These are phyloP conservation scores for Lasaia peninsularis DNA, from an alignment of 1,140 invertebrate species.

Conservation along the genomic window DNA sequence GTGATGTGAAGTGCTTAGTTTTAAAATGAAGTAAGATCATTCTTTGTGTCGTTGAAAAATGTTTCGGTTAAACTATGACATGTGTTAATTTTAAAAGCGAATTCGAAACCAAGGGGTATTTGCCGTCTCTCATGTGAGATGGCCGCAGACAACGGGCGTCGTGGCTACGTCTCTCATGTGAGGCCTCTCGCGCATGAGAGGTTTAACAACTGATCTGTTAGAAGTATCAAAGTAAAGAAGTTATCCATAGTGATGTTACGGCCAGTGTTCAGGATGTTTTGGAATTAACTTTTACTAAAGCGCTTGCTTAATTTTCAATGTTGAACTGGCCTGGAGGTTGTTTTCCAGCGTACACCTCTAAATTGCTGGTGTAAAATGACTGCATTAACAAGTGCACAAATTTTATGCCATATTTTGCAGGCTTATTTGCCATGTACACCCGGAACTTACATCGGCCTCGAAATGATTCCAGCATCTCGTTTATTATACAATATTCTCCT, in stretches of 20 bases:
- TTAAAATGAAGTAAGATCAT: too few relatives aligned
- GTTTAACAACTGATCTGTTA: conserved; percentile 5
- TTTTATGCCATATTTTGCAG: conserved; percentile 10
- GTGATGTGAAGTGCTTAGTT: too few relatives aligned
- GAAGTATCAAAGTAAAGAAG: conserved; percentile 4
- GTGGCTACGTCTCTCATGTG: too few relatives aligned
- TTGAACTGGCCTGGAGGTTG: conserved; percentile 1
- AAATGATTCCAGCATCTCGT: neutral
- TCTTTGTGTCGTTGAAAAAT: too few relatives aligned
- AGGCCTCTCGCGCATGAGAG: too few relatives aligned
- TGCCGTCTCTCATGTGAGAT: too few relatives aligned
- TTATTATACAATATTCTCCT: conserved; percentile 1
- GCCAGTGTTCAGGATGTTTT: conserved; percentile 6
- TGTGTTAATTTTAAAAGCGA: too few relatives aligned
- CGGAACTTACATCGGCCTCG: conserved; percentile 8
- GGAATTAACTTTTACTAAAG: conserved; percentile 4
- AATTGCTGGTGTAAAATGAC: conserved; percentile 11
- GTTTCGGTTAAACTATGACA: too few relatives aligned
- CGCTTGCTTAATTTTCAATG: conserved; percentile 1
- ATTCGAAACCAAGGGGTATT: too few relatives aligned
- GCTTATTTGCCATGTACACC: conserved; percentile 10
- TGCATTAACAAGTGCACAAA: neutral
- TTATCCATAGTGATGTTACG: conserved; percentile 8
- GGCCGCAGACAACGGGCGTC: too few relatives aligned
- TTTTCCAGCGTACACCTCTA: conserved; percentile 10